phyloP scores from a whole-genome alignment of 2,888 invertebrate genomes.

The Zaprionus obscuricornis region DNA sequence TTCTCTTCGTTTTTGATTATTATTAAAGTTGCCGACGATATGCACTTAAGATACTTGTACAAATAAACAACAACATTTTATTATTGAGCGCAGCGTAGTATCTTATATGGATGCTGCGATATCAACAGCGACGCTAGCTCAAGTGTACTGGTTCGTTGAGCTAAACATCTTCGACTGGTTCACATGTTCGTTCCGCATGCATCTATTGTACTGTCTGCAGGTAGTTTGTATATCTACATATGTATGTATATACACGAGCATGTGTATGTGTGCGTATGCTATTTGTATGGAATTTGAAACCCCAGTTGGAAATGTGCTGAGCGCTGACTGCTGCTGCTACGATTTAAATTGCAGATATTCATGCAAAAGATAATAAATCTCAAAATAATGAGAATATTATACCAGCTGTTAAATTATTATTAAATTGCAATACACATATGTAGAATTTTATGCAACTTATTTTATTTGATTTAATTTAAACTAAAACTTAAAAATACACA shows the following conservation, averaged over 20 bases:
- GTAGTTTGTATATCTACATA: too few species aligned
- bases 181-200: slow-evolving; percentile 18
- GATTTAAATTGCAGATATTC: background rate
- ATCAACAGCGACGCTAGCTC: slow-evolving; percentile 51
- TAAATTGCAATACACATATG: too few species aligned
- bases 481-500: too few species aligned
- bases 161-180: slow-evolving; percentile 30
- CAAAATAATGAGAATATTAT: too few species aligned
- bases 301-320: slow-evolving; percentile 7
- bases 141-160: slow-evolving; percentile 47
- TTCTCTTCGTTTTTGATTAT: slow-evolving; percentile 10
- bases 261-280: background rate
- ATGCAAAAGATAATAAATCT: too few species aligned
- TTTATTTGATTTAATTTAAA: slow-evolving; percentile 22
- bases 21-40: slow-evolving; percentile 33
- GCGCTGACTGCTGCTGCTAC: background rate
- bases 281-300: background rate
- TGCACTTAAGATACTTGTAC: slow-evolving; percentile 49
- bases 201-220: too few species aligned
- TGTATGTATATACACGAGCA: background rate
- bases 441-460: background rate
- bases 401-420: too few species aligned
- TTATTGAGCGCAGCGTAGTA: slow-evolving; percentile 32
- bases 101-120: slow-evolving; percentile 46
- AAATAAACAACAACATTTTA: slow-evolving; percentile 67